These are phyloP conservation scores for Tenthredo scrophulariae DNA, from an alignment of 2,888 invertebrate genomes.

Conservation along the genomic window DNA sequence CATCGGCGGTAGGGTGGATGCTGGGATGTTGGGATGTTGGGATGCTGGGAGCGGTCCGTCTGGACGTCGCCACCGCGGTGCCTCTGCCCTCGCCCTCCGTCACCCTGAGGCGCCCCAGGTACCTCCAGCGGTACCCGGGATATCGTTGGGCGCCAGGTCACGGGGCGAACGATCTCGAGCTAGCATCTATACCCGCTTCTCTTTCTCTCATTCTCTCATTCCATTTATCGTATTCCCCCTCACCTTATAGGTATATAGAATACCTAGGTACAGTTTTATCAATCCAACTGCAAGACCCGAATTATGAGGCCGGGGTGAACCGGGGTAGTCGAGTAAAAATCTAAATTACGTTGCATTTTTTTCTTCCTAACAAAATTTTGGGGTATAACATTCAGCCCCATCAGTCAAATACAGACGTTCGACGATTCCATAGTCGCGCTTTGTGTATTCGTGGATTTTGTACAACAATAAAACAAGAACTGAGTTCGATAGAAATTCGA, in stretches of 20 bases:
- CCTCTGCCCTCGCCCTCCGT: constrained; percentile 27
- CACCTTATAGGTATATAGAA: not conserved
- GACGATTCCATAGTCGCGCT: too few relatives aligned
- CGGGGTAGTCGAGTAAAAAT: too few relatives aligned
- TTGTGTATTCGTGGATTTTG: too few relatives aligned
- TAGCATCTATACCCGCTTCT: not conserved
- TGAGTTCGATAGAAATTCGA: not conserved
- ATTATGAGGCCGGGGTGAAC: too few relatives aligned
- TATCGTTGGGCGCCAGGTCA: constrained; percentile 48
- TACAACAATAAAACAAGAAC: too few relatives aligned
- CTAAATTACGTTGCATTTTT: too few relatives aligned
- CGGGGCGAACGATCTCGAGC: constrained; percentile 50
- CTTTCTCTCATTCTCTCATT: constrained; percentile 8
- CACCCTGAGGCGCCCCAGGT: constrained; percentile 34
- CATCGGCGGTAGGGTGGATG: constrained; percentile 34
- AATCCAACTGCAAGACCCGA: not conserved
- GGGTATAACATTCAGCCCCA: too few relatives aligned
- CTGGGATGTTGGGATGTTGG: not conserved
- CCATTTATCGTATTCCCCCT: constrained; percentile 5
- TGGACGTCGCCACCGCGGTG: constrained; percentile 42
- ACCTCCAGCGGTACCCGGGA: constrained; percentile 41
- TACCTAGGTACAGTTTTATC: not conserved
- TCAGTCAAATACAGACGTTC: too few relatives aligned
- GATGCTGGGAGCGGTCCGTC: constrained; percentile 36
- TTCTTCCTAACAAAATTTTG: too few relatives aligned